These are phyloP conservation scores for Gymnobelideus leadbeateri DNA, from an alignment of 2,113 vertebrate species.

Conservation along the genomic window DNA sequence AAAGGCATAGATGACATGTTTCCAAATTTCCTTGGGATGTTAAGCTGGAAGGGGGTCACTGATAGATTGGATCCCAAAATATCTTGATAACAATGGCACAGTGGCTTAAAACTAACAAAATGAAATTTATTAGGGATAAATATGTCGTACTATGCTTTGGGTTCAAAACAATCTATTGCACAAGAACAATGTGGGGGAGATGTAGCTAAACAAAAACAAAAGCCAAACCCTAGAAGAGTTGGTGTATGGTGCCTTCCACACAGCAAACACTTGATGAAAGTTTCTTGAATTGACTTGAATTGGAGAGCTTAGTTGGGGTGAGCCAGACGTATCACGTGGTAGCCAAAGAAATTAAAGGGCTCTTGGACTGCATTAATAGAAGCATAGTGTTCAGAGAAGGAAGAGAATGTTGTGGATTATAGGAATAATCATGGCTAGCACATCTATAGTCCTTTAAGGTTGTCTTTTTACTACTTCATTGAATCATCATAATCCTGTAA, in stretches of 20 bases:
- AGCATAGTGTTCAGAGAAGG: background rate
- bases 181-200: background rate
- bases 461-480: constrained; percentile 7
- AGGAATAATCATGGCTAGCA: background rate
- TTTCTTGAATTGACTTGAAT: constrained; percentile 12
- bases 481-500: background rate
- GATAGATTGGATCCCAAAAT: background rate
- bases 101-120: background rate
- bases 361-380: background rate
- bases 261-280: background rate
- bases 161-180: background rate
- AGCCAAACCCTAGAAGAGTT: background rate
- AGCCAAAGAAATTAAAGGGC: background rate
- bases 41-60: background rate
- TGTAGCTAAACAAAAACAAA: background rate
- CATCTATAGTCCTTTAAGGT: background rate
- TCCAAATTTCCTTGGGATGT: background rate
- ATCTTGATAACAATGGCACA: too few relatives aligned
- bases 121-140: background rate
- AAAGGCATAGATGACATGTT: background rate
- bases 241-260: background rate
- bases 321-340: background rate
- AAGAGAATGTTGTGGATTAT: background rate
- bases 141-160: background rate
- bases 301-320: constrained; percentile 3